These are phyloP conservation scores for Anabacerthia variegaticeps DNA, from an alignment of 2,797 vertebrate species.

Conservation along the genomic window DNA sequence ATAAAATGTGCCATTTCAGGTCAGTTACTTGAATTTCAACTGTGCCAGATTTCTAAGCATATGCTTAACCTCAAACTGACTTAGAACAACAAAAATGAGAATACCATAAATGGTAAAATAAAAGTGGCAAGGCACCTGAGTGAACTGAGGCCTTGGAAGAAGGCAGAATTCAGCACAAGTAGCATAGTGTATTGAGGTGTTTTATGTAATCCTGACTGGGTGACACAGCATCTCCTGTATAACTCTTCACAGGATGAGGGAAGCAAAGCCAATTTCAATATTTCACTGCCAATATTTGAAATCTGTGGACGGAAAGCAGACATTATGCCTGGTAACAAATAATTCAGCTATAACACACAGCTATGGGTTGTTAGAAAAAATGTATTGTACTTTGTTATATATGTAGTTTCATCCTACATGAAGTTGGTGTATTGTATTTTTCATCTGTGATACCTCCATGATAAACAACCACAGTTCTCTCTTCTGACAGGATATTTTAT, in stretches of 20 bases:
- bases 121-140: not conserved
- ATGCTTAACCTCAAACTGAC: constrained; percentile 5
- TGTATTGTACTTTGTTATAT: not conserved
- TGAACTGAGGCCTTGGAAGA: not conserved
- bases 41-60: not conserved
- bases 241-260: not conserved
- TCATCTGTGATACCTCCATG: not conserved
- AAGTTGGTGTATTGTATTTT: not conserved
- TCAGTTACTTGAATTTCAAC: not conserved
- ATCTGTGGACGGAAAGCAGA: fast-evolving
- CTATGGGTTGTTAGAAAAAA: not conserved
- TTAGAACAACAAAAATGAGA: not conserved
- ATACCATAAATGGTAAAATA: not conserved
- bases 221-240: not conserved
- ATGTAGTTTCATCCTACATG: not conserved
- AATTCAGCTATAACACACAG: not conserved
- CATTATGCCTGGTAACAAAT: not conserved
- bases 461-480: not conserved
- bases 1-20: not conserved
- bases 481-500: not conserved
- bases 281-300: not conserved
- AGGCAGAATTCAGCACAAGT: not conserved
- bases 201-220: not conserved
- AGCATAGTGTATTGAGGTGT: not conserved
- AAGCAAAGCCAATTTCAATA: not conserved